A percentile compares a stretch with the other conserved stretches of the same genome.
Conservation (phyloP, 2,888 invertebrate genomes). For the Aradus depressus region DNA sequence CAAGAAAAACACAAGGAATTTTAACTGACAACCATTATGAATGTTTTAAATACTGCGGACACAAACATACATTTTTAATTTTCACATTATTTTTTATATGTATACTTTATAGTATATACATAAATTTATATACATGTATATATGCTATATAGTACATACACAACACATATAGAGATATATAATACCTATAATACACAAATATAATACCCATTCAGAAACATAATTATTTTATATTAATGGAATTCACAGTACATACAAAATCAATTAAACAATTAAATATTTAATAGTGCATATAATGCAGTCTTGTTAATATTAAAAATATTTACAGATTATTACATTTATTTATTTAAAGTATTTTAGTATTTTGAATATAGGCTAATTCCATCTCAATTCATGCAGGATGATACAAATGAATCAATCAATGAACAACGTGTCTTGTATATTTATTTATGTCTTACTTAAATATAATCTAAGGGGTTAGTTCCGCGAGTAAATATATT, state of each 20-base stretch:
- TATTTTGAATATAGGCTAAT: no score
- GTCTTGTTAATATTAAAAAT: conserved; percentile 16
- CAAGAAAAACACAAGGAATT: no score
- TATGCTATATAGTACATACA: no score
- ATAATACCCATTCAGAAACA: conserved; percentile 8
- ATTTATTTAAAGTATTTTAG: conserved; percentile 2
- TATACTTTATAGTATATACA: no score
- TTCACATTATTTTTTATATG: no score
- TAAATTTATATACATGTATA: no score
- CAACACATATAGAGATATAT: no score
- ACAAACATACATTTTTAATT: conserved; percentile 12
- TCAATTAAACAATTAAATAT: conserved; percentile 9
- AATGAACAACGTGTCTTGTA: neutral
- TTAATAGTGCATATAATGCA: conserved; percentile 15
- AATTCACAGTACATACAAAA: conserved; percentile 15
- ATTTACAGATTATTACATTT: conserved; percentile 14
- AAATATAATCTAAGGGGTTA: no score
- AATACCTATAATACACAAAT: no score
- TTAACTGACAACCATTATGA: no score
- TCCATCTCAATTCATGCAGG: no score
- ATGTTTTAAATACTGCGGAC: conserved; percentile 13
- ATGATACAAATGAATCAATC: neutral
- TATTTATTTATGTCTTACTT: neutral
- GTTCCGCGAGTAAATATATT: no score
- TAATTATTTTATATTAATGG: conserved; percentile 11